These are phyloP conservation scores for Maconellicoccus hirsutus DNA, from an alignment of 1,140 invertebrate species.

Conservation along the genomic window DNA sequence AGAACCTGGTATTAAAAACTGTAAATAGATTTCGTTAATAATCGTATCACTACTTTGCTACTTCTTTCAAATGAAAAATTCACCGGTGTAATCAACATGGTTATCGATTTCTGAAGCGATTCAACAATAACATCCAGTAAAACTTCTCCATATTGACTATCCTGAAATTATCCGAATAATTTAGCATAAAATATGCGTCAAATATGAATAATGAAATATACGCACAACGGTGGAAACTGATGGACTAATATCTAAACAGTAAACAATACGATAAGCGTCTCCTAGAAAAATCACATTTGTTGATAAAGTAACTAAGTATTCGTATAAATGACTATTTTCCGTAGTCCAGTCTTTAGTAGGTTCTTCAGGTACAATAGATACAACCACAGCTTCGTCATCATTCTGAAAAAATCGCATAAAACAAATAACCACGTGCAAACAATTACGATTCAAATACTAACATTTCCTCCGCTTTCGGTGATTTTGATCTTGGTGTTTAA, in stretches of 20 bases:
- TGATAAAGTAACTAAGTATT: slow-evolving; percentile 35
- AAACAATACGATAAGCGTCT: slow-evolving; percentile 35
- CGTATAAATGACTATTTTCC: slow-evolving; percentile 41
- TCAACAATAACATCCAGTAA: slow-evolving; percentile 55
- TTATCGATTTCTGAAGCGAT: slow-evolving; percentile 49
- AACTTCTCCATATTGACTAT: slow-evolving; percentile 53
- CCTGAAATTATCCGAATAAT: slow-evolving; percentile 33
- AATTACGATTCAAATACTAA: slow-evolving; percentile 21
- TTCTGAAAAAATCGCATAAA: slow-evolving; percentile 33
- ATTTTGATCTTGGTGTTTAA: slow-evolving; percentile 49
- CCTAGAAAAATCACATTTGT: slow-evolving; percentile 33
- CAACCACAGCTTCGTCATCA: slow-evolving; percentile 45
- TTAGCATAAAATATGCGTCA: neutral
- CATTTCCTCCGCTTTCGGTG: slow-evolving; percentile 32
- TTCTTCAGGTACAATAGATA: slow-evolving; percentile 49
- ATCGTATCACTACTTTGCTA: neutral
- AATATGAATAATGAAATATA: neutral
- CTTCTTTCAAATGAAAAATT: neutral
- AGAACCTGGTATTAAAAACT: slow-evolving; percentile 62
- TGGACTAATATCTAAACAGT: slow-evolving; percentile 69
- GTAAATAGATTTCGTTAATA: slow-evolving; percentile 23
- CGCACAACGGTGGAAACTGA: slow-evolving; percentile 52
- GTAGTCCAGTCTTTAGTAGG: slow-evolving; percentile 38
- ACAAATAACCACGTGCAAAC: neutral
- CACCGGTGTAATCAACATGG: slow-evolving; percentile 51